A percentile compares a stretch with the other conserved stretches of the same genome.
Evolutionary conservation across 2,113 vertebrate species (phyloP).

Genomic region (Chrysemys picta): DNA sequence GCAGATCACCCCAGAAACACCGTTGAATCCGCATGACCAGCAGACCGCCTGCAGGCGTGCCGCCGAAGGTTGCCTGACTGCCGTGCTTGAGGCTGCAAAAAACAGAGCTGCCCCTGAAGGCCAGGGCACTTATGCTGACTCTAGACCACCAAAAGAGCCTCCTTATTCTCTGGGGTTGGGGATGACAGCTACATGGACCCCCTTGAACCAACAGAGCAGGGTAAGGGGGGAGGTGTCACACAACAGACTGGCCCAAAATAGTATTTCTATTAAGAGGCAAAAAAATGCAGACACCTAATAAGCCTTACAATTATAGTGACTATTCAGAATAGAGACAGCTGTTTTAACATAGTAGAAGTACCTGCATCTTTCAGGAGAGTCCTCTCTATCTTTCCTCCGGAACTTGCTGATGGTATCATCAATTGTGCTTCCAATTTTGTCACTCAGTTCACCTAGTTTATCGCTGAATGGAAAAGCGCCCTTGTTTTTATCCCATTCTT

Average conservation of each 20-base stretch:
- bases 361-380: slow-evolving; percentile 97
- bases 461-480: slow-evolving; percentile 94
- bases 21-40: too few relatives aligned
- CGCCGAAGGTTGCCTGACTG: too few relatives aligned
- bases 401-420: slow-evolving; percentile 97
- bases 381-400: slow-evolving; percentile 94
- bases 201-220: neutral
- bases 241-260: neutral
- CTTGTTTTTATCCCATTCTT: slow-evolving; percentile 95
- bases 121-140: neutral
- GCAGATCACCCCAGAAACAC: too few relatives aligned
- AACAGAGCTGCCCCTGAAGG: too few relatives aligned
- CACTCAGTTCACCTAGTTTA: slow-evolving; percentile 94
- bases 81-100: too few relatives aligned
- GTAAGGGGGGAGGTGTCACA: neutral
- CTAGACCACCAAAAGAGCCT: neutral
- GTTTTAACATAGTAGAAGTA: slow-evolving; percentile 59
- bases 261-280: neutral
- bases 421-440: slow-evolving; percentile 98
- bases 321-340: neutral
- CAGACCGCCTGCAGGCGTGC: too few relatives aligned
- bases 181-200: neutral
- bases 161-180: neutral
- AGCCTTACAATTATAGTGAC: neutral
- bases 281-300: neutral